These are phyloP conservation scores for Rhodinocichla rosea DNA, from an alignment of 2,113 vertebrate species.

Conservation along the genomic window DNA sequence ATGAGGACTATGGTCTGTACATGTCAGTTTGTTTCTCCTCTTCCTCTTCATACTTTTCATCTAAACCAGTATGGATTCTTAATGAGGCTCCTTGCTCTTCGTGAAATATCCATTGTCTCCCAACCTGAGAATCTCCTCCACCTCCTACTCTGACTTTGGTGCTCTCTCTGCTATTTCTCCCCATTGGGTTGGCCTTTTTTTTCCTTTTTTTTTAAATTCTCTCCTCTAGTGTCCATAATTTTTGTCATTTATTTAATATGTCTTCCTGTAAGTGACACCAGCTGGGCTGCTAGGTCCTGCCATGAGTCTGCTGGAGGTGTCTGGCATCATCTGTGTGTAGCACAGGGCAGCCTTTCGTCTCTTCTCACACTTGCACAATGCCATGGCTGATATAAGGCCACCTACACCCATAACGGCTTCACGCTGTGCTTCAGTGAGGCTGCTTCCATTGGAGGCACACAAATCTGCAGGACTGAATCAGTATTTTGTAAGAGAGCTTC, in stretches of 20 bases:
- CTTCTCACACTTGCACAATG: background rate
- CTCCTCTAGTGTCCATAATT: background rate
- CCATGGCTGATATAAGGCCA: too few relatives aligned
- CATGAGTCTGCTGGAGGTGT: background rate
- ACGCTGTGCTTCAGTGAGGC: background rate
- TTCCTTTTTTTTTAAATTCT: background rate
- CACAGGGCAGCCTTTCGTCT: background rate
- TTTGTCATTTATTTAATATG: background rate
- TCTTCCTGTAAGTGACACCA: background rate
- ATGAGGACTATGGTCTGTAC: fast-evolving
- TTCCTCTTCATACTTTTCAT: background rate
- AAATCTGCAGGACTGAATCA: background rate
- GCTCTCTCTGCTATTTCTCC: background rate
- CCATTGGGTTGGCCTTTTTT: background rate
- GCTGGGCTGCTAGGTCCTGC: background rate
- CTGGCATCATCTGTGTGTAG: background rate
- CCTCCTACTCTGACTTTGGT: background rate
- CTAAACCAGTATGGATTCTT: background rate
- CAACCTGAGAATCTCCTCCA: background rate
- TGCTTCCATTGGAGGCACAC: background rate
- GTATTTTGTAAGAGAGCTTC: background rate
- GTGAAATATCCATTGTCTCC: background rate
- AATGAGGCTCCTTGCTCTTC: background rate
- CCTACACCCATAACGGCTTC: background rate
- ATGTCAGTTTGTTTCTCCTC: background rate